Base-by-base conservation (phyloP, 2,888 invertebrate species). In the Leistus spinibarbis region DNA sequence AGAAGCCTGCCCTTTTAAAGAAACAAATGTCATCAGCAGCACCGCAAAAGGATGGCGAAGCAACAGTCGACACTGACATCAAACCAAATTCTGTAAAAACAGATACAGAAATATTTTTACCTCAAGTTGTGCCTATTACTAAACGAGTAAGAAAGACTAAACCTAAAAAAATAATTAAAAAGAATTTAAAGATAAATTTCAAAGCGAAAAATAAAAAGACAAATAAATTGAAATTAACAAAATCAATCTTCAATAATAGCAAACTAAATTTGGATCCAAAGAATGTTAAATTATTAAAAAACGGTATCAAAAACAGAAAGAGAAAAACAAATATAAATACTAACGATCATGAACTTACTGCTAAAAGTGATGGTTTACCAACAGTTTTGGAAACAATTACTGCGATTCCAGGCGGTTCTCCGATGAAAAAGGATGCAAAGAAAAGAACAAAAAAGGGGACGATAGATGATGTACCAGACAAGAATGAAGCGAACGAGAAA, bases 1-100 rank as follows among this genome's bases (percentile, higher is more conserved):
- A 83, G 80, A 85, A 84, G 79, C 78, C 81, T 79, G 80, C 82
- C 71, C 70, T 83, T 79, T 82, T 81, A 76, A 84, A 83, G 81
- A 85, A 85, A 82, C 82, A 81, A 80, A 79, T 80, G 69, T 77
- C 82, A 76, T 82, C 82, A 16, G 80, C 83, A 69, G 77, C 81
- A 68, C 81, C 82, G 24, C 78, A 81, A 10, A 84, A 82, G 80
- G 84, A 84, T 76, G 77, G 78, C 69, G 76, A 78, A 68, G 77
- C 77, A 65, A 22, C 76, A 40, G 71, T 76, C 76, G 79, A 81
- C 78, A 80, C 80, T 62, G 69, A 79, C 23, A 23, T 76, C 20
- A 80, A 80, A 76, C 79, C 78, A 69, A 82, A 81, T 76, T 65
- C 79, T 19, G 71, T 78, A 60, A 60, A 71, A 60, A 57, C 66